Evolutionary conservation across 2,888 invertebrate species (phyloP).

Genomic region (Elysia crispata): DNA sequence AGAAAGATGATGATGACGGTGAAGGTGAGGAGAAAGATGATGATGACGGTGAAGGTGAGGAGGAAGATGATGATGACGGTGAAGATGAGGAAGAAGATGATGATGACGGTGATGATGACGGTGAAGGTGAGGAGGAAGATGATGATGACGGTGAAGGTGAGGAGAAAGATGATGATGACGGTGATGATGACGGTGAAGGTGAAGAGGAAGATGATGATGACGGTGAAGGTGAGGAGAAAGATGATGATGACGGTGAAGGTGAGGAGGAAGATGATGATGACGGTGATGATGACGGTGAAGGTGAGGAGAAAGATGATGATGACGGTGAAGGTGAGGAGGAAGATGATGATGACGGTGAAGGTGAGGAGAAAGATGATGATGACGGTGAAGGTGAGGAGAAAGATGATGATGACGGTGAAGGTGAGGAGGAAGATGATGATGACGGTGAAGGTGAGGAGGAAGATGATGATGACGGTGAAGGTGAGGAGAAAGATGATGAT

Average conservation of each 20-base stretch:
- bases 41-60: constrained; percentile 14
- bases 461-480: not conserved
- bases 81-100: no score
- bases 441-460: no score
- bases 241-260: not conserved
- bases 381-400: no score
- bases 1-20: not conserved
- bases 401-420: no score
- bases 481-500: not conserved
- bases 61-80: not conserved
- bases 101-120: no score
- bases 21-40: constrained; percentile 19
- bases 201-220: no score
- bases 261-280: not conserved
- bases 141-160: not conserved
- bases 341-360: not conserved
- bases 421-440: no score
- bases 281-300: not conserved
- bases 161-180: not conserved
- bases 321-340: not conserved
- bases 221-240: not conserved
- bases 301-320: constrained; percentile 10
- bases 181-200: no score
- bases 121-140: not conserved
- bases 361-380: not conserved